Base-by-base conservation (phyloP, 2,888 invertebrate genomes). In the Eilema depressum region DNA sequence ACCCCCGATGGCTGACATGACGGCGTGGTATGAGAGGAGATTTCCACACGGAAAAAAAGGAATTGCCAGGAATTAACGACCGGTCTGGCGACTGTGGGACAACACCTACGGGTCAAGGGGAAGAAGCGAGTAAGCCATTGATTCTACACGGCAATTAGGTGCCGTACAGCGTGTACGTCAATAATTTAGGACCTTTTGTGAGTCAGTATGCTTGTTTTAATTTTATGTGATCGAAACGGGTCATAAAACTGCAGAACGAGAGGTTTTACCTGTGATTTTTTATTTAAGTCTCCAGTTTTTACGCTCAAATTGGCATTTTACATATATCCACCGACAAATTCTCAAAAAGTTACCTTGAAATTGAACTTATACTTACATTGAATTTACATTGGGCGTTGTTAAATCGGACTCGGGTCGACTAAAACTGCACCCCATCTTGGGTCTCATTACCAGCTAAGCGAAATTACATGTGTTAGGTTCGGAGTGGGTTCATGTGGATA, bases 191-290 rank as follows among this genome's bases (percentile, higher is more conserved):
- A 12, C 37, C 7, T 53, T 37, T 41, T 63, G 37, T 41, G 37
- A 20, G 20, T 63, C 1, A 1, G 0, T 62, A 37, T 63, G 2
- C 8, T 25, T 41, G 10, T 26, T 41, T 63, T 20, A 68, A 56
- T 63, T 68, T 61, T 68, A 37, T 62, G 25, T 63, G 60, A 62
- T 25, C 62, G 61, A 25, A 47, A 11, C 12, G n/a, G 63, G 26
- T 28, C 41, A 64, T 64, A 64, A 81, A 70, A 80, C 71, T 71
- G 66, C 66, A 73, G 63, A 64, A 64, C 76, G 63, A 68, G 70
- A 74, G n/a, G 70, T 69, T 69, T 76, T 79, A 77, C 72, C 77
- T 79, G 80, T 74, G 70, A 64, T 71, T 73, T n/a, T 80, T 81
- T 69, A 59, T 28, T 56, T 23, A 56, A 53, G 65, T 59, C 68